phyloP scores from a whole-genome alignment of 2,113 vertebrate genomes.

The Strigops habroptila region DNA sequence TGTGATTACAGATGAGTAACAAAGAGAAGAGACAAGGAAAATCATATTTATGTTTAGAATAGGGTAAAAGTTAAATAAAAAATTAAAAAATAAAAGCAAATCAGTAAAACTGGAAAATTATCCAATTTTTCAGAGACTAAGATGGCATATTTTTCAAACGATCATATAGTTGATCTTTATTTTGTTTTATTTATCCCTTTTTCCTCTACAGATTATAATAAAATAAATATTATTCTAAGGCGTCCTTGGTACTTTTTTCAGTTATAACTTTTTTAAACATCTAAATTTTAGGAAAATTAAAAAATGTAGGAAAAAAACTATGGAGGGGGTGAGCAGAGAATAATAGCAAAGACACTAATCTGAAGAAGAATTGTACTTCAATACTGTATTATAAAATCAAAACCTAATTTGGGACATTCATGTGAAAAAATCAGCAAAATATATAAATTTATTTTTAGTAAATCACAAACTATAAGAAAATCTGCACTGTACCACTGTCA shows the following conservation, averaged over 20 bases:
- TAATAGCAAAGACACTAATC: neutral
- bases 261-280: neutral
- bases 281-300: neutral
- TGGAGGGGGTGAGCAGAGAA: fast-evolving
- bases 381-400: neutral
- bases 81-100: neutral
- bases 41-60: neutral
- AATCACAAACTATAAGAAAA: neutral
- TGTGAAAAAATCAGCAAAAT: fast-evolving
- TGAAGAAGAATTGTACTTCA: neutral
- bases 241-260: neutral
- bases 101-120: neutral
- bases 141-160: neutral
- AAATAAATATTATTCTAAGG: neutral
- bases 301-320: neutral
- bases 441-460: neutral
- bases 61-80: neutral
- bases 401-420: neutral
- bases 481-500: fast-evolving
- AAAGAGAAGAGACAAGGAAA: neutral
- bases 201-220: neutral
- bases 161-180: neutral
- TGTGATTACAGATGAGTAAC: neutral
- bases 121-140: neutral
- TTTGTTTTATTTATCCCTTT: neutral